Evolutionary conservation across 1,140 invertebrate genomes (phyloP), one percentile per base, ranked within the genome.

Genomic region (Parasteatoda tepidariorum): DNA sequence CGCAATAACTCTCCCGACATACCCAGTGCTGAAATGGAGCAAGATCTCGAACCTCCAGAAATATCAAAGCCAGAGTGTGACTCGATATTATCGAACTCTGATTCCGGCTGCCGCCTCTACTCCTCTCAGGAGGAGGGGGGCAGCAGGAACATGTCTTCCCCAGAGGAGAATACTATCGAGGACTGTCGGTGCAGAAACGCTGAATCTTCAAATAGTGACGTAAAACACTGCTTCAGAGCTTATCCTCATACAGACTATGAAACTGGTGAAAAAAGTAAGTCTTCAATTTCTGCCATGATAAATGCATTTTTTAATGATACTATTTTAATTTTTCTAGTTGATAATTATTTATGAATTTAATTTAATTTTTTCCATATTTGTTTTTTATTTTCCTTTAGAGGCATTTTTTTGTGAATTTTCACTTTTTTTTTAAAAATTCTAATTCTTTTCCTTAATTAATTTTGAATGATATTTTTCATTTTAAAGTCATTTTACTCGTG

Each of bases 1-100:
- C 48, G 81, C n/a, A 79, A 85, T 26, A 70, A 76, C 26, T 76
- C 67, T 33, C 81, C 76, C 30, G 78, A 81, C 28, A 26, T 84
- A 13, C 91, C 93, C 26, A 93, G 92, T 34, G 38, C 31, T 70
- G 83, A 76, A 68, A 71, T 73, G n/a, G 83, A 84, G 18, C 55
- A 38, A 30, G 84, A 82, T 48, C 90, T 89, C 18, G 83, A n/a
- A 30, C 67, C n/a, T 71, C 15, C 57, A 28, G 68, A 66, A 33
- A 41, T 74, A 4, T 26, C 55, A 24, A 48, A 30, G 34, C 67
- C 59, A 5, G 83, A 84, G n/a, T 84, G 59, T 71, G 83, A 79
- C 26, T 38, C 34, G 54, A 9, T 79, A 7, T 18, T 68, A 11
- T 24, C n/a, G 31, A 84, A 54, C n/a, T 31, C 89, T 75, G 88